These are phyloP conservation scores for Ommatoiulus sabulosus DNA, from an alignment of 2,888 invertebrate species.

Conservation along the genomic window DNA sequence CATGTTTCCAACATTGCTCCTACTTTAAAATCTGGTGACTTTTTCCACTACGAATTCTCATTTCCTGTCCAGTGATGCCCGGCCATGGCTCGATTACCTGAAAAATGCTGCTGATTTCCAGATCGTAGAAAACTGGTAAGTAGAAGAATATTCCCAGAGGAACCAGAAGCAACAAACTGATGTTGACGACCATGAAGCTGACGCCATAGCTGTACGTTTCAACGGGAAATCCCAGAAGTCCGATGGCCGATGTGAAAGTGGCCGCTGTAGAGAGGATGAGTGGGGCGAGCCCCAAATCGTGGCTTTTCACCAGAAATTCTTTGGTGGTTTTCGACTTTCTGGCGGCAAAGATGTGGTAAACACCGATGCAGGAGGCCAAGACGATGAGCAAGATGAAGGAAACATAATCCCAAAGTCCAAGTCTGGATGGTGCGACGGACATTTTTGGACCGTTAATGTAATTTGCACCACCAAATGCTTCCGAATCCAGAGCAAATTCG, in stretches of 20 bases:
- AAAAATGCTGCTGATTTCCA: conserved; percentile 43
- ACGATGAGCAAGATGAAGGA: not conserved
- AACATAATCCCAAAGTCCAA: not conserved
- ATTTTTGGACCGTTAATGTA: not conserved
- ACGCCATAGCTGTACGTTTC: conserved; percentile 50
- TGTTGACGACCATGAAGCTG: not conserved
- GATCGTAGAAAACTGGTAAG: conserved; percentile 47
- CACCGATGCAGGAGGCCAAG: not conserved
- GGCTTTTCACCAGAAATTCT: conserved; percentile 49
- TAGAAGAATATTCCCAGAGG: not conserved
- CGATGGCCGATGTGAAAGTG: conserved; percentile 52
- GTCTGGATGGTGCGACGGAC: not conserved
- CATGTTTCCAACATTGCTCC: too few relatives aligned
- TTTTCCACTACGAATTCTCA: too few relatives aligned
- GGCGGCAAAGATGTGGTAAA: conserved; percentile 45
- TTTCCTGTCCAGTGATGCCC: too few relatives aligned
- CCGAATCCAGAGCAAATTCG: too few relatives aligned
- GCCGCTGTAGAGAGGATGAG: conserved; percentile 38
- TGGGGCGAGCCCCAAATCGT: conserved; percentile 15
- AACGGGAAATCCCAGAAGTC: conserved; percentile 36
- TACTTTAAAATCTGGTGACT: too few relatives aligned
- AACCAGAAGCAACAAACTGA: not conserved
- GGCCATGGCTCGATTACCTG: conserved; percentile 10
- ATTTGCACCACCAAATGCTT: too few relatives aligned
- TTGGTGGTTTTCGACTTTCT: not conserved